Conservation (phyloP, 1,140 invertebrate genomes). For the Sminthurides bifidus region DNA sequence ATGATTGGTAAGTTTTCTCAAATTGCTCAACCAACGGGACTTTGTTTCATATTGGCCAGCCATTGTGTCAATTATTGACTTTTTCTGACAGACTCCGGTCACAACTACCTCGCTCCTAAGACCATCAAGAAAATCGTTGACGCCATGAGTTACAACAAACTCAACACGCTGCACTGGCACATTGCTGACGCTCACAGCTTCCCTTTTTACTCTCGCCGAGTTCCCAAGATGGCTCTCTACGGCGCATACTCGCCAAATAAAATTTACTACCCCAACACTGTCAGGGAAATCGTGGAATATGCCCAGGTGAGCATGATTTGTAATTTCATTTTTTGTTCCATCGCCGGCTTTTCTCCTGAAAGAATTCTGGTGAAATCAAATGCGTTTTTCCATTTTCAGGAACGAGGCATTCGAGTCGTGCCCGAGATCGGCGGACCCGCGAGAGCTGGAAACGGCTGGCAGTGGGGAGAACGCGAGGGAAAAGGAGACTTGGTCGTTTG, state of each 20-base stretch:
- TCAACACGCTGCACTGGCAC: slow-evolving; percentile 38
- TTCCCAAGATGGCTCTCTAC: slow-evolving; percentile 35
- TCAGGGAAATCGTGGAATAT: slow-evolving; percentile 32
- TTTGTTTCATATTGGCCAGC: too few species aligned
- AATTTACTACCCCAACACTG: slow-evolving; percentile 34
- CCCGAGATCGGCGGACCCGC: slow-evolving; percentile 37
- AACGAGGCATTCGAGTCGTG: slow-evolving; percentile 35
- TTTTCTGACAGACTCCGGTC: slow-evolving; percentile 26
- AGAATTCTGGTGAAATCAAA: too few species aligned
- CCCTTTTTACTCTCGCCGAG: slow-evolving; percentile 34
- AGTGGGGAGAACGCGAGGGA: slow-evolving; percentile 33
- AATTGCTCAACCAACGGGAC: too few species aligned
- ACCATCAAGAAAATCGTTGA: slow-evolving; percentile 33
- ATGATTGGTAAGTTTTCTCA: slow-evolving; percentile 28
- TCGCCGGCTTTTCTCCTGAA: too few species aligned
- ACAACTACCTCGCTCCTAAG: slow-evolving; percentile 33
- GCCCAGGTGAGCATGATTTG: slow-evolving; percentile 18
- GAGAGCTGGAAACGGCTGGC: slow-evolving; percentile 36
- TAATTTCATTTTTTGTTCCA: slow-evolving; percentile 9
- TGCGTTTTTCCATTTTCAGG: slow-evolving; percentile 30
- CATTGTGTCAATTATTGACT: too few species aligned
- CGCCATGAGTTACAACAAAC: slow-evolving; percentile 36
- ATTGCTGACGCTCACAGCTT: slow-evolving; percentile 37
- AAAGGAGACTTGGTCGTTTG: slow-evolving; percentile 33
- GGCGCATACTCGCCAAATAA: slow-evolving; percentile 35